A percentile compares a stretch with the other conserved stretches of the same genome.
Conservation (phyloP, 1,140 invertebrate species). For the Melanaphis sacchari region DNA sequence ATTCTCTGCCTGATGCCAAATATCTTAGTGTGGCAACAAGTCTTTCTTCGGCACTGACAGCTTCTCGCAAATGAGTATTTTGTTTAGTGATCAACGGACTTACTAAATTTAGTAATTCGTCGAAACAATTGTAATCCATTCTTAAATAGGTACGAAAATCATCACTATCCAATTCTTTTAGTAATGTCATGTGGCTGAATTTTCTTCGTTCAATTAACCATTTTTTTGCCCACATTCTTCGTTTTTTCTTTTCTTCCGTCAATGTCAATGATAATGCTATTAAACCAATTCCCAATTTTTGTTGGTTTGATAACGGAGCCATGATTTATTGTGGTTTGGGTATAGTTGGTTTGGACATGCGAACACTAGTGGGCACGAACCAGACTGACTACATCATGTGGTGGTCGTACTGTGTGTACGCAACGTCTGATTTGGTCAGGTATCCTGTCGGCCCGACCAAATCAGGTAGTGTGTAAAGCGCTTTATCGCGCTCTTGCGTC, state of each 20-base stretch:
- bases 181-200: constrained; percentile 27
- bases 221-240: constrained; percentile 5
- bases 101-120: constrained; percentile 38
- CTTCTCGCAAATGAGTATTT: constrained; percentile 20
- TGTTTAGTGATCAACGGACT: constrained; percentile 29
- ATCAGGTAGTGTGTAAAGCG: neutral
- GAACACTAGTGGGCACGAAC: constrained; percentile 24
- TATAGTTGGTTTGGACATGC: neutral
- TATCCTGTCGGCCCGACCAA: neutral
- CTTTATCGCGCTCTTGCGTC: too few species aligned
- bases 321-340: neutral
- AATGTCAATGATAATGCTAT: constrained; percentile 12
- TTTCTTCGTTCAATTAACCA: constrained; percentile 23
- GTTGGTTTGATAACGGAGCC: neutral
- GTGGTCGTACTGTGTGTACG: constrained; percentile 25
- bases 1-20: constrained; percentile 40
- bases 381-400: constrained; percentile 3
- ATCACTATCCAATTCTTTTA: constrained; percentile 22
- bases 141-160: constrained; percentile 24
- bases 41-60: constrained; percentile 7
- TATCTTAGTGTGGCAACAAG: constrained; percentile 14
- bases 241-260: neutral
- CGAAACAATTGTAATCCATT: constrained; percentile 12
- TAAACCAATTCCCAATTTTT: neutral
- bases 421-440: constrained; percentile 16